Evolutionary conservation across 2,888 invertebrate species (phyloP), one percentile per base, ranked within the genome.

Genomic region (Rhagonycha fulva): DNA sequence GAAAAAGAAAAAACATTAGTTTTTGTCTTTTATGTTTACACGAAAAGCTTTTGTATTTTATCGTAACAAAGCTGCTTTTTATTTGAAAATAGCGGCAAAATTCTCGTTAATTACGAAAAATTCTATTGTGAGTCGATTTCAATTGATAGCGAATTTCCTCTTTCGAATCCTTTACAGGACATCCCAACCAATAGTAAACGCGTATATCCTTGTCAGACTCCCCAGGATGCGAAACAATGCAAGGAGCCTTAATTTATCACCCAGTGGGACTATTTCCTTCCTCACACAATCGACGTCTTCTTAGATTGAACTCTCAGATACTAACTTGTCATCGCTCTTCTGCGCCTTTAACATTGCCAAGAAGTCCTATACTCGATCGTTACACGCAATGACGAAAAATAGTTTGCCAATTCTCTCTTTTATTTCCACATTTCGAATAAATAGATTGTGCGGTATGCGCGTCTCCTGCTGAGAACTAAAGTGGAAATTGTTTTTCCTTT

Each of bases 191-290:
- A 82, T 84, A 83, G 83, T 81, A 80, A 74, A 79, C 82, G 85
- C 85, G 85, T 87, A 86, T 87, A 86, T 87, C 87, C 85, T 85
- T 87, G 86, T 87, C 86, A 87, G 84, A 79, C 85, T 81, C 84
- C 85, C 85, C 84, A 81, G 82, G 85, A 84, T 82, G 84, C 86
- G 86, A 87, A 87, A 87, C 87, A 87, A 87, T 87, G 85, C 84
- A 81, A 82, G 84, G 83, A 82, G 84, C 86, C 85, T 85, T 86
- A 87, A 87, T 87, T 87, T 87, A 87, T 87, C 87, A 87, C 87
- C 83, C 87, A 83, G 84, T 85, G 85, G 87, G 87, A 86, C 85
- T 83, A 84, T 86, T 86, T 86, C 84, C 86, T 86, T 84, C 85
- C 86, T 84, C 83, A 84, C 85, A 86, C 86, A 86, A 86, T 86